Evolutionary conservation across 2,888 invertebrate species (phyloP), one percentile per base, ranked within the genome.

Genomic region (Escarpia spicata): DNA sequence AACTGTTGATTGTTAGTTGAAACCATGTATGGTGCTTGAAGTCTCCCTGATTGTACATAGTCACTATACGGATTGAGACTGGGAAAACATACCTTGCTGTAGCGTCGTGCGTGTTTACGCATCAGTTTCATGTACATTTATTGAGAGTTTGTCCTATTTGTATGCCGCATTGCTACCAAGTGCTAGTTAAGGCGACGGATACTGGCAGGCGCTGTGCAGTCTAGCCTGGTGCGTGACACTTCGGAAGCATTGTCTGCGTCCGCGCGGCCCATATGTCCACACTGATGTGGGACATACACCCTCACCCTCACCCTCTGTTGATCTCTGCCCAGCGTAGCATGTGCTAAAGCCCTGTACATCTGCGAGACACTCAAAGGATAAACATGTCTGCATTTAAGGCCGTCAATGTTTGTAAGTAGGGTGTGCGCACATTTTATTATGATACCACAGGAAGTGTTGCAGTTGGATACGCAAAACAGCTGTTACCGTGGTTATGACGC

Each of bases 1-100:
- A 26, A 75, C 75, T 75, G 75, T 75, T 75, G 75, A 75, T 75
- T 75, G 75, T 75, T 75, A 75, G 75, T 75, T 75, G 75, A 75
- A 75, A 75, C 75, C 75, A 75, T 26, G 75, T 26, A 75, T 75
- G 75, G 75, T 75, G 75, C 75, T 75, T 75, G 75, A 75, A 75
- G 75, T n/a, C 19, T 75, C 75, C 75, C 75, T 12, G 26, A 75
- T n/a, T 75, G 75, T 75, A 75, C 75, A 75, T 75, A 75, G 75
- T 75, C 75, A 75, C 75, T 26, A 75, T 26, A 75, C 26, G 75
- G 75, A 2, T 26, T 26, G 75, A 75, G 75, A 75, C 26, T 75
- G 52, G 9, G 75, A 26, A 75, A 15, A 6, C 26, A 6, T 75
- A 26, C 26, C 75, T 4, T 75, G 75, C 26, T 15, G 19, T 9